phyloP scores from a whole-genome alignment of 1,140 invertebrate species.

The Scaptomyza pallida region DNA sequence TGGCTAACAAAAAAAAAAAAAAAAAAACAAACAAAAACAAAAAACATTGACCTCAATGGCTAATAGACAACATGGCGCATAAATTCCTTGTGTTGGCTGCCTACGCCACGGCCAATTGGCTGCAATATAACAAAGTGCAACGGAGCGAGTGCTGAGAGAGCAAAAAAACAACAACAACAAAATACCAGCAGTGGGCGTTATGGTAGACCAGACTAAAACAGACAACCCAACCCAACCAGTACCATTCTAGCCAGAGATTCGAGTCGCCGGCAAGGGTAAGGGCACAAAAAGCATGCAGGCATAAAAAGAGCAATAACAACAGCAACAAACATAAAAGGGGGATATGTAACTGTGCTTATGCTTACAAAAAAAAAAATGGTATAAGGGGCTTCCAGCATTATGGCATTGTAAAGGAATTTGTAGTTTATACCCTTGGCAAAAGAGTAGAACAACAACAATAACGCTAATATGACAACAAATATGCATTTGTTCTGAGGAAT shows the following conservation, averaged over 20 bases:
- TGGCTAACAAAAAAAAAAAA: not conserved
- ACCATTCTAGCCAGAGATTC: constrained; percentile 2
- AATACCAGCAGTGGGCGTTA: constrained; percentile 18
- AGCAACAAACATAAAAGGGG: constrained; percentile 5
- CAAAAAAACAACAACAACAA: constrained; percentile 36
- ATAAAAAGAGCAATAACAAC: constrained; percentile 41
- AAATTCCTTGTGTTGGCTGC: constrained; percentile 55
- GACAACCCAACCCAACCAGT: constrained; percentile 1
- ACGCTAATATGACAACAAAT: constrained; percentile 16
- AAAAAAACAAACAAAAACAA: not conserved
- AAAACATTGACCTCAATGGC: constrained; percentile 73
- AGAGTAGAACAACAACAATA: constrained; percentile 10
- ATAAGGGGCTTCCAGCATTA: constrained; percentile 10
- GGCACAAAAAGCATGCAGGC: constrained; percentile 35
- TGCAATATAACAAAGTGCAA: constrained; percentile 83
- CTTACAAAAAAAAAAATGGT: not conserved
- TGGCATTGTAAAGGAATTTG: constrained; percentile 28
- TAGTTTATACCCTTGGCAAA: constrained; percentile 15
- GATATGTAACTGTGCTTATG: constrained; percentile 16
- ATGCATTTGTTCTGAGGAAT: constrained; percentile 11
- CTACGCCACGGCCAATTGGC: constrained; percentile 77
- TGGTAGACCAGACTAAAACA: constrained; percentile 13
- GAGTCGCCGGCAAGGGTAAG: constrained; percentile 30
- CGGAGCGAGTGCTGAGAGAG: constrained; percentile 53
- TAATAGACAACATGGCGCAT: constrained; percentile 78